These are phyloP conservation scores for Phortica magna DNA, from an alignment of 2,888 invertebrate genomes.

Conservation along the genomic window DNA sequence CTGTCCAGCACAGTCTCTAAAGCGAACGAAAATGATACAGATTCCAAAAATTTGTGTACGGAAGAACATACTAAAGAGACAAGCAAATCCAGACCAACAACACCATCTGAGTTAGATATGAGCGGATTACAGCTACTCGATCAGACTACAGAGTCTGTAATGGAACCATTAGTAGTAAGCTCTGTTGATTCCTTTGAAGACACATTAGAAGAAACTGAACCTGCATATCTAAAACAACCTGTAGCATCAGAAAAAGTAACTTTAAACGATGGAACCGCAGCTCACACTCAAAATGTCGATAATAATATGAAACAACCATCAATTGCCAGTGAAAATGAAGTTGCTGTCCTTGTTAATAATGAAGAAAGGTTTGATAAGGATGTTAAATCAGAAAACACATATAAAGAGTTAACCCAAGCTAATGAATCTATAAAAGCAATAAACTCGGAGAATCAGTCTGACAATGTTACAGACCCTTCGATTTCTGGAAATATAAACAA, in stretches of 20 bases:
- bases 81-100: constrained; percentile 25
- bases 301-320: too few species aligned
- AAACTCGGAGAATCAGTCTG: too few species aligned
- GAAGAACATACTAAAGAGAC: not conserved
- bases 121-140: constrained; percentile 73
- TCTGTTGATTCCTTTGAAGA: constrained; percentile 54
- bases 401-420: too few species aligned
- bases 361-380: too few species aligned
- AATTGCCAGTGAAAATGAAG: too few species aligned
- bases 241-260: not conserved
- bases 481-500: too few species aligned
- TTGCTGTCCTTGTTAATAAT: too few species aligned
- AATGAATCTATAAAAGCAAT: too few species aligned
- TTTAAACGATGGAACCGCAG: not conserved
- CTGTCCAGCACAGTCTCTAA: constrained; percentile 59
- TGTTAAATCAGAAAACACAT: too few species aligned
- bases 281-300: too few species aligned
- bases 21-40: not conserved
- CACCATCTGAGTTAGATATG: constrained; percentile 57
- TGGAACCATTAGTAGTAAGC: constrained; percentile 63
- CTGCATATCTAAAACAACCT: not conserved
- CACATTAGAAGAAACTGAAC: constrained; percentile 54
- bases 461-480: too few species aligned
- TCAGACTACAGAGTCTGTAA: constrained; percentile 67
- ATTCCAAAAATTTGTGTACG: constrained; percentile 12